These are phyloP conservation scores for Plodia interpunctella DNA, from an alignment of 1,140 invertebrate species.

Conservation along the genomic window DNA sequence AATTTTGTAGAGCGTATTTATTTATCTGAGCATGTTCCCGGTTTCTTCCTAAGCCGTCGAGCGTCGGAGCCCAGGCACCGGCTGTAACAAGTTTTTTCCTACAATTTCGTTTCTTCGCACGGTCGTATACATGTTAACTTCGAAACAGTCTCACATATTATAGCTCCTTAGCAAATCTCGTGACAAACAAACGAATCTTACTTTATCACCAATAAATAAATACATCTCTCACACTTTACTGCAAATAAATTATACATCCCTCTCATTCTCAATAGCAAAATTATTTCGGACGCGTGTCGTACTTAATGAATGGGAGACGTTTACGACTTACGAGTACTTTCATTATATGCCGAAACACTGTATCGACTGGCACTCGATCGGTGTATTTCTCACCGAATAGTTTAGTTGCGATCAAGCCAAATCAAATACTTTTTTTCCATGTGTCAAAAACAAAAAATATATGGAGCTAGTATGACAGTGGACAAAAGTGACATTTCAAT, in stretches of 20 bases:
- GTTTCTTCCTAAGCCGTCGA: no score
- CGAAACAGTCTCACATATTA: background rate
- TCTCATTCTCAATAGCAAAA: background rate
- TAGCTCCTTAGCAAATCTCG: background rate
- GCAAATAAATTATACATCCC: background rate
- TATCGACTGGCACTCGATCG: background rate
- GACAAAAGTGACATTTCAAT: no score
- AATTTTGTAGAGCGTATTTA: no score
- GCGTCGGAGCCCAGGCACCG: no score
- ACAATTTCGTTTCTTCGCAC: no score
- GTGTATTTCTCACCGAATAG: background rate
- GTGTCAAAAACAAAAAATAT: no score
- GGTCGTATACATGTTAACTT: background rate
- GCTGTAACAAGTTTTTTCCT: no score
- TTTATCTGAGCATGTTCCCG: no score
- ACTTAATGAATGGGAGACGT: constrained; percentile 3
- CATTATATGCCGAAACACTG: background rate
- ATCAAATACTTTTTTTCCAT: no score
- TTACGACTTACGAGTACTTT: background rate
- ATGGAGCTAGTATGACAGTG: no score
- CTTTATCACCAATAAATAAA: background rate
- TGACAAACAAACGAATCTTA: background rate
- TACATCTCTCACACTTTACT: background rate
- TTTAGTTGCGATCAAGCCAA: no score
- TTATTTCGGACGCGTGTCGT: constrained; percentile 2